Evolutionary conservation across 2,888 invertebrate genomes (phyloP), one percentile per base, ranked within the genome.

Genomic region (Diloba caeruleocephala): DNA sequence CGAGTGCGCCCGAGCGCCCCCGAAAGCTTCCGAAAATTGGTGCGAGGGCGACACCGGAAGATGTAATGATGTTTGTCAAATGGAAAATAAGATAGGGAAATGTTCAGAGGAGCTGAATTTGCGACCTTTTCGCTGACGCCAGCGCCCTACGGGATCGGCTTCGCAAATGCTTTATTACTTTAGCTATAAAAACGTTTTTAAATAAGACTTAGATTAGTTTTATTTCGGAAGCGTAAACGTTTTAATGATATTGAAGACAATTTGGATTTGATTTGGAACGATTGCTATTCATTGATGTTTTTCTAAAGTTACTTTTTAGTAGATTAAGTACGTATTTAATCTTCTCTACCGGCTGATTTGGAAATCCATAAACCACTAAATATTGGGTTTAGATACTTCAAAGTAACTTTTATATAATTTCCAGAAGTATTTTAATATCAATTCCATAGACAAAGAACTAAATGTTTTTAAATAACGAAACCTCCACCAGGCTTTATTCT

Each of bases 1-100:
- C 74, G 87, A 83, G 78, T 71, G 60, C 81, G 76, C 79, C 80
- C 88, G 88, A 86, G 76, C 78, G 78, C 78, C 48, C 74, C 81
- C 85, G 85, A 86, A 79, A 79, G 82, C 84, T 79, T 78, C 84
- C 85, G 83, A 85, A 84, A 82, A 84, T 83, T 83, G 79, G 74
- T 81, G 79, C 78, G 81, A 83, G 84, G 87, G 85, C 81, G 79
- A 76, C 81, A 77, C 87, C 87, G 91, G 90, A 90, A 90, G 87
- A 88, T 88, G 90, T 92, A 92, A 91, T 92, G 92, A 92, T 92
- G 93, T 91, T 91, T 92, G 93, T 92, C 92, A 92, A 92, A 93
- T 92, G 92, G 92, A 92, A 93, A 93, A 93, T 92, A 91, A 92
- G 92, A 92, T 92, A 93, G 93, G 92, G 92, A 92, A 91, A 90